These are phyloP conservation scores for Rhabdomys dilectus DNA, from an alignment of 2,113 vertebrate genomes.

Conservation along the genomic window DNA sequence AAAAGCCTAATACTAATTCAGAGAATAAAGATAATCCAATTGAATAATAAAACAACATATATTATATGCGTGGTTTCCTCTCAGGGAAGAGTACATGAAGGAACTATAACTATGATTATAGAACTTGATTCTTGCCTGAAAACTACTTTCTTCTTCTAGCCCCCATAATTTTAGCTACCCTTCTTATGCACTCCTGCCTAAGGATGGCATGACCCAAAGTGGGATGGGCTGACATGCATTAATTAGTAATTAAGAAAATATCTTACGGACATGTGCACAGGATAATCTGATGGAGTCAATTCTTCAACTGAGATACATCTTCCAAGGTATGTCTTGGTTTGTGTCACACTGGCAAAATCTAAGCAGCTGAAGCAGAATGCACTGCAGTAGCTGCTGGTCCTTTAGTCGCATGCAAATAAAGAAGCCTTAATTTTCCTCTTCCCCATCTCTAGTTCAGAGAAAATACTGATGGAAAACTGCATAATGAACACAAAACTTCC, in stretches of 20 bases:
- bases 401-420: background rate
- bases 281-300: background rate
- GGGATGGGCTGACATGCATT: too few species aligned
- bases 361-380: too few species aligned
- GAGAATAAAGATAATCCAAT: background rate
- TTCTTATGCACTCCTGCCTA: background rate
- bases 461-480: background rate
- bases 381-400: background rate
- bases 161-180: background rate
- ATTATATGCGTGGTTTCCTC: background rate
- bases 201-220: too few species aligned
- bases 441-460: background rate
- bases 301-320: background rate
- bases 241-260: background rate
- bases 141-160: background rate
- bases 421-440: background rate
- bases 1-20: background rate
- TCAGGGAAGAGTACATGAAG: background rate
- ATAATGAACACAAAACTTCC: slow-evolving; percentile 29
- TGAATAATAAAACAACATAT: background rate
- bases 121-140: background rate
- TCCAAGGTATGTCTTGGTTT: background rate
- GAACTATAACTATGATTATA: background rate
- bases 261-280: background rate
- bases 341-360: background rate